Evolutionary conservation across 2,888 invertebrate genomes (phyloP).

Genomic region (Melieria crassipennis): DNA sequence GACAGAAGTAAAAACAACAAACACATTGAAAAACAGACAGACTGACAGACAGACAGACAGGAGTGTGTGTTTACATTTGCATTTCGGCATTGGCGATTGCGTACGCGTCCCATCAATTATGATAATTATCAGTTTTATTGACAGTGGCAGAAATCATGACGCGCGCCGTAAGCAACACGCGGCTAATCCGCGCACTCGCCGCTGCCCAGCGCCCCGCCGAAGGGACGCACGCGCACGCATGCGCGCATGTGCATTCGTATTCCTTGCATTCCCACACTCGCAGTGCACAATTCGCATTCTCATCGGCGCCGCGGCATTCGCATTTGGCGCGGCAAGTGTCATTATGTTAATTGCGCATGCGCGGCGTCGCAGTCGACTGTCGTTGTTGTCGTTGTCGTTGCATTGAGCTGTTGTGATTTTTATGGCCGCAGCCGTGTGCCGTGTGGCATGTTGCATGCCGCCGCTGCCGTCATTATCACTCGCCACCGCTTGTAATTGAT

Average conservation of each 20-base stretch:
- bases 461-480: slow-evolving; percentile 55
- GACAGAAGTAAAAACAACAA: slow-evolving; percentile 1
- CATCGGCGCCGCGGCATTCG: neutral
- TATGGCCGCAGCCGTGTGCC: slow-evolving; percentile 20
- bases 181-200: neutral
- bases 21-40: neutral
- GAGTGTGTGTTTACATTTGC: slow-evolving; percentile 10
- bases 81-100: slow-evolving; percentile 42
- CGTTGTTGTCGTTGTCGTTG: neutral
- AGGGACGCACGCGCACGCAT: slow-evolving; percentile 28
- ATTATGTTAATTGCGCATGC: slow-evolving; percentile 49
- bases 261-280: slow-evolving; percentile 15
- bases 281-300: slow-evolving; percentile 8
- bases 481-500: slow-evolving; percentile 62
- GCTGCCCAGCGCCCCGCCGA: neutral
- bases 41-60: neutral
- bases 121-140: slow-evolving; percentile 50
- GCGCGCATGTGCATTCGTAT: slow-evolving; percentile 11
- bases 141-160: slow-evolving; percentile 43
- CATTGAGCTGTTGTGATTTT: neutral
- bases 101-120: slow-evolving; percentile 48
- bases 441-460: slow-evolving; percentile 19
- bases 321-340: slow-evolving; percentile 40
- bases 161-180: slow-evolving; percentile 6
- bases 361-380: slow-evolving; percentile 7